Evolutionary conservation across 2,113 vertebrate species (phyloP).

Genomic region (Bettongia penicillata): DNA sequence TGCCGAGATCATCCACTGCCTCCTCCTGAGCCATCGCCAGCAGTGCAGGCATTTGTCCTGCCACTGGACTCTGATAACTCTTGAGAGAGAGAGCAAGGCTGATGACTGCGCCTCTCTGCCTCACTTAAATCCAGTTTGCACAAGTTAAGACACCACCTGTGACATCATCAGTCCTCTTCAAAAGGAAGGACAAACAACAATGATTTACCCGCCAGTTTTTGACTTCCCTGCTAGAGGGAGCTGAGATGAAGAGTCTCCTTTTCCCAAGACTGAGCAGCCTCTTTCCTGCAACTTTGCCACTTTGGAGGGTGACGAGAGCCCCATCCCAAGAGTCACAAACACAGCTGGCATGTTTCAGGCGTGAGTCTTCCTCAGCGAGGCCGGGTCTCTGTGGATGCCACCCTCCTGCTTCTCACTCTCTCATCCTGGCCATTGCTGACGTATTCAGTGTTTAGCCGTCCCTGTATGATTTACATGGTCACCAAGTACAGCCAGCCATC

Average conservation of each 20-base stretch:
- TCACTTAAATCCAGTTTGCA: not conserved
- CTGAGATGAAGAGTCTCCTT: not conserved
- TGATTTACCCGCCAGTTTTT: not conserved
- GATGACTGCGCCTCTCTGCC: not conserved
- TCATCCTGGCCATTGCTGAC: not conserved
- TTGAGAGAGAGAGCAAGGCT: too few species aligned
- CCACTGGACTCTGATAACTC: not conserved
- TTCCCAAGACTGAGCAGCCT: not conserved
- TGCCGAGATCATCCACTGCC: not conserved
- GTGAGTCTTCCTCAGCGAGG: not conserved
- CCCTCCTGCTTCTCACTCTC: not conserved
- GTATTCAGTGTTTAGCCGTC: not conserved
- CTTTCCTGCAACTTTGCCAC: not conserved
- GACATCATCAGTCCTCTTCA: not conserved
- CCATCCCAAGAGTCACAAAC: not conserved
- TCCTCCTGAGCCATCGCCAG: not conserved
- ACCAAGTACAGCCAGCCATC: not conserved
- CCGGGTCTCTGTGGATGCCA: not conserved
- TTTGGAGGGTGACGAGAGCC: not conserved
- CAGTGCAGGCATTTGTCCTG: not conserved
- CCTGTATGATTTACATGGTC: not conserved
- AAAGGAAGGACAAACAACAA: not conserved
- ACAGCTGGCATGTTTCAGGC: not conserved
- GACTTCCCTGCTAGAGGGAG: not conserved
- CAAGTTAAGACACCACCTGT: not conserved